These are phyloP conservation scores for Glossophaga mutica DNA, from an alignment of 2,797 vertebrate species.

Conservation along the genomic window DNA sequence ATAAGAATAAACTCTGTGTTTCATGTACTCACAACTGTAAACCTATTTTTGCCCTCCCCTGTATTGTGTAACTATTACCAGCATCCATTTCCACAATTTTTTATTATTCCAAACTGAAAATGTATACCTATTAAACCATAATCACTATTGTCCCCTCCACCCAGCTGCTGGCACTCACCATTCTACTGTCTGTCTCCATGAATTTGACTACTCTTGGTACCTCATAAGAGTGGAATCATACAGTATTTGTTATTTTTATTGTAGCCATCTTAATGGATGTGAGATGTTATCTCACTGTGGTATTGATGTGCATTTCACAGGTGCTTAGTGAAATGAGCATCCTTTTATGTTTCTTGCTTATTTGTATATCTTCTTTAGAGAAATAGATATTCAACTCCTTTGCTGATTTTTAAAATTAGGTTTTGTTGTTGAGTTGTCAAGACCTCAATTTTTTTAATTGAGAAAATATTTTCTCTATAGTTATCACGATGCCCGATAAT, in stretches of 20 bases:
- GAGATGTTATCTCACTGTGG: background rate
- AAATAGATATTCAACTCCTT: background rate
- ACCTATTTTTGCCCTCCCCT: background rate
- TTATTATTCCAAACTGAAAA: background rate
- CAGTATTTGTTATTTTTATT: background rate
- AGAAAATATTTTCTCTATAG: background rate
- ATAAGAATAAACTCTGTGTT: background rate
- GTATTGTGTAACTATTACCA: background rate
- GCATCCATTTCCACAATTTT: background rate
- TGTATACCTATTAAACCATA: background rate
- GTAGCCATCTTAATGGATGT: background rate
- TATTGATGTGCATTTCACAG: background rate
- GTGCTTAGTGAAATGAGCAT: background rate
- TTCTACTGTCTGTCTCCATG: background rate
- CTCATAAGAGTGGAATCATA: background rate
- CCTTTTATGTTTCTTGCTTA: background rate
- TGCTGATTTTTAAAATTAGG: background rate
- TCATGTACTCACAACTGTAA: background rate
- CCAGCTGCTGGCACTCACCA: background rate
- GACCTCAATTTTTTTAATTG: background rate
- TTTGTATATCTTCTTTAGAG: background rate
- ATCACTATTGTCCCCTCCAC: background rate
- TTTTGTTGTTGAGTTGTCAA: background rate
- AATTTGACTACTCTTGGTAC: background rate
- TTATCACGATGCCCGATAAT: background rate